Percentiles rank a stretch among this genome's conserved stretches.
Evolutionary conservation across 1,140 invertebrate species (phyloP).

Genomic region (Heliconius himera): DNA sequence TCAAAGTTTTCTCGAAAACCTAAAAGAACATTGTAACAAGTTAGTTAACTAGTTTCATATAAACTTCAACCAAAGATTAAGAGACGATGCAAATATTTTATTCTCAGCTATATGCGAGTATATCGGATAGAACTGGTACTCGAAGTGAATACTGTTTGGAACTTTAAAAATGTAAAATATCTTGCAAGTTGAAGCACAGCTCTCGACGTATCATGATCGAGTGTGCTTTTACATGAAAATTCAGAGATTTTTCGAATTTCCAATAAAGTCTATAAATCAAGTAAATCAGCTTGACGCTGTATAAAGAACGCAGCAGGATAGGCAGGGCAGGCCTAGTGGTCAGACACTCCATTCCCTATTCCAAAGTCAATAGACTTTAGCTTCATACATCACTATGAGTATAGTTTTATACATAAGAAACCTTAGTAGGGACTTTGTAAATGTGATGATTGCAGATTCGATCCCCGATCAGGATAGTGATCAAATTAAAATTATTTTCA

Average conservation of each 20-base stretch:
- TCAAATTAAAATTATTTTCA: too few relatives aligned
- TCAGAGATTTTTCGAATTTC: neutral
- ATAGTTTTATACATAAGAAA: neutral
- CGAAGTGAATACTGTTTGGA: neutral
- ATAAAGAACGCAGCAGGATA: too few relatives aligned
- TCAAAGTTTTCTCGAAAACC: neutral
- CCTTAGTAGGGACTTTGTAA: too few relatives aligned
- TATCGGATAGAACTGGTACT: neutral
- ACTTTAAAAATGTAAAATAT: conserved; percentile 9
- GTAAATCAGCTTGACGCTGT: too few relatives aligned
- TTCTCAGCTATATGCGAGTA: neutral
- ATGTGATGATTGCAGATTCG: too few relatives aligned
- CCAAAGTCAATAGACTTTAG: too few relatives aligned
- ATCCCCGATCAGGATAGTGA: too few relatives aligned
- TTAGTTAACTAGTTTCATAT: neutral
- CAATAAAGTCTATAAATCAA: neutral
- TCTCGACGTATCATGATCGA: neutral
- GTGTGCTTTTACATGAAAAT: conserved; percentile 4
- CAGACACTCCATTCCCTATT: too few relatives aligned
- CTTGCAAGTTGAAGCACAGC: conserved; percentile 1
- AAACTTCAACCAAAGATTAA: neutral
- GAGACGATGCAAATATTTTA: conserved; percentile 11
- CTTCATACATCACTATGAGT: neutral
- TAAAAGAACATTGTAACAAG: neutral
- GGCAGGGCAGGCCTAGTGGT: too few relatives aligned